phyloP scores from a whole-genome alignment of 2,888 invertebrate species.

The Phrixothrix hirtus region DNA sequence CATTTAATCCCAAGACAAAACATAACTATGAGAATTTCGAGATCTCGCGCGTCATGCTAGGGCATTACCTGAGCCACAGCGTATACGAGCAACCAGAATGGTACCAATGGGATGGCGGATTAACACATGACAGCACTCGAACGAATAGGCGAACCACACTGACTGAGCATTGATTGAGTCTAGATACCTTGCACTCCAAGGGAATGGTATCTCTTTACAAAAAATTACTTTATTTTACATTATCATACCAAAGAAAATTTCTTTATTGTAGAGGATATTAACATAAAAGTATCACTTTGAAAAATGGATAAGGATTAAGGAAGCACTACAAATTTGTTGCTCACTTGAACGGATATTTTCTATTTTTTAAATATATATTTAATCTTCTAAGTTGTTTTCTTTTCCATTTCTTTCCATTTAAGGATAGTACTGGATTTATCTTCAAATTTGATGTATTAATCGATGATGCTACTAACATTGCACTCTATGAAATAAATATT shows the following conservation, averaged over 20 bases:
- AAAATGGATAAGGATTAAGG: constrained; percentile 14
- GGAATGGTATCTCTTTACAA: constrained; percentile 52
- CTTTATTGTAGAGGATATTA: constrained; percentile 11
- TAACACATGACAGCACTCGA: constrained; percentile 48
- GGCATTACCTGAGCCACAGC: constrained; percentile 53
- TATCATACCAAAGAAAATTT: constrained; percentile 34
- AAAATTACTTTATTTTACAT: constrained; percentile 50
- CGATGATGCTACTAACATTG: not conserved
- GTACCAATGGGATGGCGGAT: constrained; percentile 51
- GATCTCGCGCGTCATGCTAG: constrained; percentile 53
- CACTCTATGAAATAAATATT: not conserved
- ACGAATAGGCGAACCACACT: constrained; percentile 47
- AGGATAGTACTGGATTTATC: no score
- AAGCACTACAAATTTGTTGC: constrained; percentile 9
- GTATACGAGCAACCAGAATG: constrained; percentile 50
- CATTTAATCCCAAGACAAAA: constrained; percentile 41
- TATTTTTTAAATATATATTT: not conserved
- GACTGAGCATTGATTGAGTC: constrained; percentile 49
- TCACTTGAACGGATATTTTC: constrained; percentile 6
- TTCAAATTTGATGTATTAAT: not conserved
- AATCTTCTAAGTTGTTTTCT: not conserved
- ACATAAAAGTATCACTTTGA: constrained; percentile 6
- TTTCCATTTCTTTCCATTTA: not conserved
- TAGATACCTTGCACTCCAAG: constrained; percentile 51
- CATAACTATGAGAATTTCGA: constrained; percentile 45